phyloP scores from a whole-genome alignment of 2,797 vertebrate genomes.

The Onychomys arenicola region DNA sequence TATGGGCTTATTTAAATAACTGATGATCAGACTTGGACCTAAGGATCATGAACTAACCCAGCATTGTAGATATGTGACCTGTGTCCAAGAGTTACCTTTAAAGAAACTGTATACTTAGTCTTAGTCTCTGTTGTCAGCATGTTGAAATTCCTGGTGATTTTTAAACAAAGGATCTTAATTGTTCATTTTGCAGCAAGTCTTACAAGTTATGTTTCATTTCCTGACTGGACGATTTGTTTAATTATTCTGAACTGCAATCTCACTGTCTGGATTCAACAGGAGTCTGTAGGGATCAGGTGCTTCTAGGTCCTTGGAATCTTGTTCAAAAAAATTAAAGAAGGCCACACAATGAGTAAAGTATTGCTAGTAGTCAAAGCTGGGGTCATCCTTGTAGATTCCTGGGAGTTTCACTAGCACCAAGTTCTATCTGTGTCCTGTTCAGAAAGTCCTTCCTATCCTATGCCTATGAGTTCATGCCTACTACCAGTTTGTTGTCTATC shows the following conservation, averaged over 20 bases:
- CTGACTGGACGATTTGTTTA: background rate
- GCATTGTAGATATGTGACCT: background rate
- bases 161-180: background rate
- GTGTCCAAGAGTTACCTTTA: background rate
- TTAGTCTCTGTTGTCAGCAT: background rate
- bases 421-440: background rate
- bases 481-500: too few relatives aligned
- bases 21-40: background rate
- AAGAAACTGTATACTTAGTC: fast-evolving
- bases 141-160: background rate
- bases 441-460: background rate
- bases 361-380: too few relatives aligned
- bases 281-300: background rate
- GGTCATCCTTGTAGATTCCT: too few relatives aligned
- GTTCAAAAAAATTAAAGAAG: background rate
- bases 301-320: background rate
- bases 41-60: fast-evolving
- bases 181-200: background rate
- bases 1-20: background rate
- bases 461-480: background rate
- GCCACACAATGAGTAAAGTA: too few relatives aligned
- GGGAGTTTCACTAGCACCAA: too few relatives aligned
- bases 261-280: background rate
- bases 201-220: background rate
- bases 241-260: background rate